A percentile compares a stretch with the other conserved stretches of the same genome.
These are phyloP conservation scores for Chaitophorus viminalis DNA, from an alignment of 2,888 invertebrate species.

Conservation along the genomic window DNA sequence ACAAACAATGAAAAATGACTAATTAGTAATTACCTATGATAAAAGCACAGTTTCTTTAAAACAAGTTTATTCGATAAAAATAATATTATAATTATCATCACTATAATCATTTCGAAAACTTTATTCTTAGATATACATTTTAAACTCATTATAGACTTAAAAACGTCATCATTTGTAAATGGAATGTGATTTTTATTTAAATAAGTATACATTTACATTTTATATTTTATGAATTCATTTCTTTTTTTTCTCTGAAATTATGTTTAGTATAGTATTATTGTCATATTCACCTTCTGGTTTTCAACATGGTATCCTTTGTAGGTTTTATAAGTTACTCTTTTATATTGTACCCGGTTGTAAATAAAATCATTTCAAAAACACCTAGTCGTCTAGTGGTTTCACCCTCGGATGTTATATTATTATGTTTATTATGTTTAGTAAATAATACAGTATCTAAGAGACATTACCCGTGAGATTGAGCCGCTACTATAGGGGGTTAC, in stretches of 20 bases:
- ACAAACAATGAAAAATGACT: too few species aligned
- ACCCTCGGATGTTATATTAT: slow-evolving; percentile 41
- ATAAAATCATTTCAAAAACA: slow-evolving; percentile 24
- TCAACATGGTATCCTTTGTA: neutral
- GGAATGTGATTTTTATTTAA: neutral
- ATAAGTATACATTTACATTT: neutral
- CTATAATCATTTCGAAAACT: neutral
- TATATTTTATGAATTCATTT: neutral
- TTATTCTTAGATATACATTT: neutral
- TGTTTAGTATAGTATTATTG: neutral
- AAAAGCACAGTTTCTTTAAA: too few species aligned
- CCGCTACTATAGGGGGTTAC: neutral
- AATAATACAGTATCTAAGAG: slow-evolving; percentile 3
- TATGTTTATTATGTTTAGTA: slow-evolving; percentile 35
- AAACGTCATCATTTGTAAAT: neutral
- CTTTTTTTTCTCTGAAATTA: slow-evolving; percentile 10
- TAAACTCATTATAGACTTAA: neutral
- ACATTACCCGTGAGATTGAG: neutral
- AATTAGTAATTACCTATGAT: too few species aligned
- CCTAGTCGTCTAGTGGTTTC: slow-evolving; percentile 48
- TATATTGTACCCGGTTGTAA: neutral
- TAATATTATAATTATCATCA: neutral
- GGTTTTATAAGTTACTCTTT: neutral
- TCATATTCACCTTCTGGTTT: slow-evolving; percentile 13
- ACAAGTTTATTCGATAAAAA: neutral